A percentile compares a stretch with the other conserved stretches of the same genome.
These are phyloP conservation scores for Brachionus calyciflorus DNA, from an alignment of 1,140 invertebrate species.

Conservation along the genomic window DNA sequence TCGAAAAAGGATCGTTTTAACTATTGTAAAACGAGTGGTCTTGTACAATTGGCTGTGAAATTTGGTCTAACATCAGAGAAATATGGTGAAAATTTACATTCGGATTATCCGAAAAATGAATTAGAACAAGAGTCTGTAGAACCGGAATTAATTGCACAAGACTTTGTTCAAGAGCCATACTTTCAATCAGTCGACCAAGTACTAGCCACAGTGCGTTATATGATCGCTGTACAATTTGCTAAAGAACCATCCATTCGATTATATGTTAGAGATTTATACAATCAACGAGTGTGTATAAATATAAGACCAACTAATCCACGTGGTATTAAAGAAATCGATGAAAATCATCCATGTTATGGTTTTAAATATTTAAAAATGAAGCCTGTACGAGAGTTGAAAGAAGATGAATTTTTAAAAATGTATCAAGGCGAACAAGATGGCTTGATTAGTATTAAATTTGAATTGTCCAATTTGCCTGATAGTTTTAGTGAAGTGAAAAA, in stretches of 20 bases:
- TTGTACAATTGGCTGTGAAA: conserved; percentile 53
- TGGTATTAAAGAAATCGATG: conserved; percentile 70
- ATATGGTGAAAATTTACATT: conserved; percentile 91
- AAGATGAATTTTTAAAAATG: conserved; percentile 78
- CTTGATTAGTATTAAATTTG: conserved; percentile 64
- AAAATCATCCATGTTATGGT: conserved; percentile 77
- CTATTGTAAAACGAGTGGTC: conserved; percentile 53
- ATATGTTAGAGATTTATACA: conserved; percentile 81
- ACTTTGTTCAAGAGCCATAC: conserved; percentile 23
- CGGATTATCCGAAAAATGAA: conserved; percentile 94
- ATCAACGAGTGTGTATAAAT: conserved; percentile 79
- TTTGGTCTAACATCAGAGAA: conserved; percentile 93
- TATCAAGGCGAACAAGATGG: conserved; percentile 77
- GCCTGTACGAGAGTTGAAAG: conserved; percentile 79
- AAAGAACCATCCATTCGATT: conserved; percentile 83
- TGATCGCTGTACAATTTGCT: conserved; percentile 67
- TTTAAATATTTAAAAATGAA: conserved; percentile 94
- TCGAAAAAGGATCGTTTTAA: conserved; percentile 65
- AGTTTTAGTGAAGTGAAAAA: not conserved
- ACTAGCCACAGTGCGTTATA: not conserved
- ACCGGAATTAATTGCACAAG: conserved; percentile 60
- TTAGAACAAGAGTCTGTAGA: conserved; percentile 81
- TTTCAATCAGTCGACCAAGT: conserved; percentile 19
- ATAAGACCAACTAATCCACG: conserved; percentile 78
- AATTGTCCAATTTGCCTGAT: not conserved